Evolutionary conservation across 2,888 invertebrate species (phyloP).

Genomic region (Ectemnius continuus): DNA sequence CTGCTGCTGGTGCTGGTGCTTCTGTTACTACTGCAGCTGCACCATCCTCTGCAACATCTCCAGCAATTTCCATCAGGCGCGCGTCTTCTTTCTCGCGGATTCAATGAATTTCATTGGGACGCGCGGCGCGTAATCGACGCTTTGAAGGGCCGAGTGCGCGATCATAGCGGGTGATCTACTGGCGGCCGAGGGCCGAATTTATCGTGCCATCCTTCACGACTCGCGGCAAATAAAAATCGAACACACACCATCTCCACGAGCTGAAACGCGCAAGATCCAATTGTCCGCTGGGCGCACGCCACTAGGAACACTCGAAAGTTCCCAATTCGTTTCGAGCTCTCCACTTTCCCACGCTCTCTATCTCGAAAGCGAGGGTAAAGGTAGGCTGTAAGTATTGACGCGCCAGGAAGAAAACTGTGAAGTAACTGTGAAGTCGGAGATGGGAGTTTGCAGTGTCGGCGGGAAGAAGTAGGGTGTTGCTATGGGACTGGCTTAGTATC

Average conservation of each 20-base stretch:
- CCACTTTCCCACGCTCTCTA: too few relatives aligned
- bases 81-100: slow-evolving; percentile 38
- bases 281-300: too few relatives aligned
- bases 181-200: slow-evolving; percentile 30
- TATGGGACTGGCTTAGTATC: slow-evolving; percentile 3
- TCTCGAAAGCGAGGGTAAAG: too few relatives aligned
- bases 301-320: too few relatives aligned
- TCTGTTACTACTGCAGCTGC: neutral
- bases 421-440: too few relatives aligned
- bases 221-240: neutral
- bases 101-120: slow-evolving; percentile 47
- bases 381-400: too few relatives aligned
- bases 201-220: slow-evolving; percentile 21
- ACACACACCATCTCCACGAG: too few relatives aligned
- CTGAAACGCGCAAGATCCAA: too few relatives aligned
- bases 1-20: slow-evolving; percentile 8
- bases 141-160: slow-evolving; percentile 10
- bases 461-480: neutral
- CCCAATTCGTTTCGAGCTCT: too few relatives aligned
- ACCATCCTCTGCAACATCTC: neutral
- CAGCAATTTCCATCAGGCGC: slow-evolving; percentile 49
- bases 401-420: too few relatives aligned
- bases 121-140: slow-evolving; percentile 38
- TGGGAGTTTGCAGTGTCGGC: too few relatives aligned
- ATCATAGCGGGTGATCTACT: slow-evolving; percentile 23